Evolutionary conservation across 2,888 invertebrate species (phyloP).

Genomic region (Candidula unifasciata): DNA sequence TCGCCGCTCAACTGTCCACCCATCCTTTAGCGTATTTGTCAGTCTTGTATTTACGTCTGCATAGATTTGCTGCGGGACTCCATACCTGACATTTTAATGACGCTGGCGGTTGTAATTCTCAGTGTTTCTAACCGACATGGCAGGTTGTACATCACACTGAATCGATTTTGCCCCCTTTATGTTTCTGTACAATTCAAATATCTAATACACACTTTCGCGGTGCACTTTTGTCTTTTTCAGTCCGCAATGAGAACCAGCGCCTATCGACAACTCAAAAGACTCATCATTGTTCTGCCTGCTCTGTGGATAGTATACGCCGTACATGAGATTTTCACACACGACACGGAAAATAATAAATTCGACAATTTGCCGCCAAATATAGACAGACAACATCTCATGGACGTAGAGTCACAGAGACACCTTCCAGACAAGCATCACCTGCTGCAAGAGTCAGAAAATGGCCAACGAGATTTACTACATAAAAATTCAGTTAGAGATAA

Average conservation of each 20-base stretch:
- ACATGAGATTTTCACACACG: background rate
- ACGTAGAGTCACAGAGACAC: background rate
- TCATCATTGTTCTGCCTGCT: background rate
- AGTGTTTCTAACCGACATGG: too few relatives aligned
- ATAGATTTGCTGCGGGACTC: too few relatives aligned
- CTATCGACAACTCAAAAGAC: conserved; percentile 10
- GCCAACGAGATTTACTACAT: background rate
- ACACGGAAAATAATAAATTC: background rate
- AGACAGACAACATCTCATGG: background rate
- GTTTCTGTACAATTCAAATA: too few relatives aligned
- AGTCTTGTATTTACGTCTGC: too few relatives aligned
- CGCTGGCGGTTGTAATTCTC: too few relatives aligned
- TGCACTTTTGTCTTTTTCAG: too few relatives aligned
- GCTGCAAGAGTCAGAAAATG: background rate
- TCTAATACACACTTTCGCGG: too few relatives aligned
- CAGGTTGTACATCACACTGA: too few relatives aligned
- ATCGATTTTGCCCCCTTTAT: too few relatives aligned
- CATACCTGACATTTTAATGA: too few relatives aligned
- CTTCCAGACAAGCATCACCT: background rate
- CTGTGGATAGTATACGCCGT: conserved; percentile 39
- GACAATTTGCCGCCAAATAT: background rate
- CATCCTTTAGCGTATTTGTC: too few relatives aligned
- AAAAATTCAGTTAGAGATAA: background rate
- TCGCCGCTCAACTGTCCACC: too few relatives aligned
- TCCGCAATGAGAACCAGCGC: background rate